Conservation (phyloP, 2,888 invertebrate genomes). For the Andrena chrysosceles region DNA sequence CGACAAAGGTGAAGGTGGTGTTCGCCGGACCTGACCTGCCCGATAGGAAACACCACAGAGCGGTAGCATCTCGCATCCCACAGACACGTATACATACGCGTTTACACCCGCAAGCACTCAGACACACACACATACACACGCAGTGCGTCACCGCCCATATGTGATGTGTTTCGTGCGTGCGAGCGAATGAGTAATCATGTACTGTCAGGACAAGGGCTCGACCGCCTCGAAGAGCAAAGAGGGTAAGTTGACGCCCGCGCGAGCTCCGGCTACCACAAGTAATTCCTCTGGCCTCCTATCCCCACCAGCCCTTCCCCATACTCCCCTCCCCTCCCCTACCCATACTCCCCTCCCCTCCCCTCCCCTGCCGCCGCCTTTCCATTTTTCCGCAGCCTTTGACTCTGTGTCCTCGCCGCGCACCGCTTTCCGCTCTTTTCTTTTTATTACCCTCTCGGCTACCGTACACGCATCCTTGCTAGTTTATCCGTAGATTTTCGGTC, state of each 20-base stretch:
- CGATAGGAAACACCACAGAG: slow-evolving; percentile 59
- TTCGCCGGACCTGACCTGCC: slow-evolving; percentile 68
- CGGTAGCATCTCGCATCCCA: slow-evolving; percentile 41
- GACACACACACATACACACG: slow-evolving; percentile 53
- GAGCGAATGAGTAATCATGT: slow-evolving; percentile 83
- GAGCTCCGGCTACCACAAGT: slow-evolving; percentile 52
- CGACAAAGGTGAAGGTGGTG: slow-evolving; percentile 70
- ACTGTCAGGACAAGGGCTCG: slow-evolving; percentile 83
- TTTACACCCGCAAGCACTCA: background rate
- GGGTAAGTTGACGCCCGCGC: slow-evolving; percentile 77
- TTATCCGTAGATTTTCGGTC: background rate
- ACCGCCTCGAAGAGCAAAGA: slow-evolving; percentile 82
- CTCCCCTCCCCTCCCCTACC: no score
- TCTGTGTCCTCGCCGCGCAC: slow-evolving; percentile 21
- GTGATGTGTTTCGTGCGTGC: slow-evolving; percentile 78
- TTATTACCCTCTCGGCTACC: slow-evolving; percentile 4
- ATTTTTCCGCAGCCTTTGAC: slow-evolving; percentile 52
- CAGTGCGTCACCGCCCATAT: slow-evolving; percentile 79
- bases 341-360: background rate
- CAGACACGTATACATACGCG: slow-evolving; percentile 50
- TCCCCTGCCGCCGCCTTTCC: slow-evolving; percentile 23
- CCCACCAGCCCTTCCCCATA: background rate
- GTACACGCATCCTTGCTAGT: slow-evolving; percentile 9
- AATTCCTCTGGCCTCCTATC: slow-evolving; percentile 30
- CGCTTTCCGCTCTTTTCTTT: slow-evolving; percentile 30